These are phyloP conservation scores for Reticulitermes lucifugus DNA, from an alignment of 2,888 invertebrate species.

Conservation along the genomic window DNA sequence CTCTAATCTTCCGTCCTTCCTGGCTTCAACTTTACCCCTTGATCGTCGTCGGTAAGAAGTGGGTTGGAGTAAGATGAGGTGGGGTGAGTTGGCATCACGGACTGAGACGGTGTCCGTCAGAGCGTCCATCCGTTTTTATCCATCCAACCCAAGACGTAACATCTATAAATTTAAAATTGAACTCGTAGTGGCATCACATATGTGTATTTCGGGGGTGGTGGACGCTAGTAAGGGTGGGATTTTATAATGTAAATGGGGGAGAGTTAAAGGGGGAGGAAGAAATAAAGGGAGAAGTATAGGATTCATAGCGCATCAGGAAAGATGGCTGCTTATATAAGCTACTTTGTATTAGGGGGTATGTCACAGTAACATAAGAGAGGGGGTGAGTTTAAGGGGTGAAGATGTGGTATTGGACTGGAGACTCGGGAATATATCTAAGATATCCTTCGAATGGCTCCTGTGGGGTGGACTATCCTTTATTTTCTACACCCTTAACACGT, in stretches of 20 bases:
- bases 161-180: constrained; percentile 51
- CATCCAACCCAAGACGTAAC: constrained; percentile 41
- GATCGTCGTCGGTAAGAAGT: neutral
- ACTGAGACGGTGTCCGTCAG: constrained; percentile 9
- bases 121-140: constrained; percentile 29
- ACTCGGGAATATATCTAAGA: constrained; percentile 9
- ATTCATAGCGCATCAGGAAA: constrained; percentile 35
- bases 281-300: constrained; percentile 39
- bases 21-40: constrained; percentile 28
- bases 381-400: neutral
- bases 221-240: constrained; percentile 31
- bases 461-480: neutral
- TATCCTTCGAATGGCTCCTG: neutral
- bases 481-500: constrained; percentile 17
- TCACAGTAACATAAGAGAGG: constrained; percentile 31
- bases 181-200: constrained; percentile 45
- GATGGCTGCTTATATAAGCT: constrained; percentile 43
- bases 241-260: constrained; percentile 37
- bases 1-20: constrained; percentile 31
- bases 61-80: neutral
- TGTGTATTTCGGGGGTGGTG: constrained; percentile 38
- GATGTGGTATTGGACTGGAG: constrained; percentile 19
- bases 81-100: neutral
- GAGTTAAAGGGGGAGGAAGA: constrained; percentile 23
- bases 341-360: constrained; percentile 41